Base-by-base conservation (phyloP, 2,888 invertebrate species). In the Sericinus montela region DNA sequence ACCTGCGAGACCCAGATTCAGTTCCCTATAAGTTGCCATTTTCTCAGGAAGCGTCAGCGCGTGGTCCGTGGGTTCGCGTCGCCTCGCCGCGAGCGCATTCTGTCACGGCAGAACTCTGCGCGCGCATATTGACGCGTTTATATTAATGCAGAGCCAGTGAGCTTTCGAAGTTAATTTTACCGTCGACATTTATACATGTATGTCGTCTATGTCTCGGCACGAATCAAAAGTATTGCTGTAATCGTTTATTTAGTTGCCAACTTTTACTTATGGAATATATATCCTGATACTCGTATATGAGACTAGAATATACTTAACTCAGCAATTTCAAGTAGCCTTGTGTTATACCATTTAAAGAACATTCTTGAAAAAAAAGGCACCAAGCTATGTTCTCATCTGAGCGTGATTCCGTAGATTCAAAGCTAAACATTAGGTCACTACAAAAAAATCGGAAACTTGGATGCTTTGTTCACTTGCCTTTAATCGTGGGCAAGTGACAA, bases 1-100 rank as follows among this genome's bases (percentile, higher is more conserved):
- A 83, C 82, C 74, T 70, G 74, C 58, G 71, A 80, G 76, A 68
- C 77, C 80, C 83, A 83, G 84, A 83, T 85, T 85, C 78, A 81
- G 75, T 83, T 83, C 81, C 82, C 80, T 77, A 79, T 84, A 85
- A 86, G 77, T 85, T 83, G 85, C 82, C 75, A 84, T 86, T 86
- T 86, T 87, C 86, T 83, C 78, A 81, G 83, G 87, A 87, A 86
- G 76, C 77, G 72, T 62, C 56, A 63, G 57, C 59, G 63, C 63
- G 58, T 60, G 58, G 61, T 54, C 53, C 56, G 57, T 51, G 60
- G 48, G 62, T 61, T 67, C 72, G 71, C 63, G 65, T 66, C 38
- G 32, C 16, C 56, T 52, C 55, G 60, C 48, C 63, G 66, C 71
- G 69, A 66, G 71, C 75, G 78, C 86, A 85, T 87, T 86, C 78